A percentile compares a stretch with the other conserved stretches of the same genome.
Conservation (phyloP, 1,140 invertebrate species). For the Tachypleus tridentatus region DNA sequence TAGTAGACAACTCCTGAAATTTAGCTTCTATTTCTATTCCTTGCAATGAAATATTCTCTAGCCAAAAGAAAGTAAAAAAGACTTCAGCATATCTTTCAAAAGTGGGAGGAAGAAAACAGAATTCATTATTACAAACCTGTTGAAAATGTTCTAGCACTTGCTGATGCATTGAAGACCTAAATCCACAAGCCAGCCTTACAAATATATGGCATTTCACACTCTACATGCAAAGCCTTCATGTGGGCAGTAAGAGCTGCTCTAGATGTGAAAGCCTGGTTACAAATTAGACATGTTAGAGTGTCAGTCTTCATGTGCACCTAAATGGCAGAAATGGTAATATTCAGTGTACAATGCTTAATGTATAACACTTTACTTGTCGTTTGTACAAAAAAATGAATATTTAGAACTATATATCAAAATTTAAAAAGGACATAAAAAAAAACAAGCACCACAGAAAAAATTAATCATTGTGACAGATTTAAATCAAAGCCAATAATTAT, state of each 20-base stretch:
- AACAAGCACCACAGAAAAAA: no score
- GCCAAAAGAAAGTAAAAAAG: no score
- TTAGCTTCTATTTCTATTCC: no score
- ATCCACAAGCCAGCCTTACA: conserved; percentile 14
- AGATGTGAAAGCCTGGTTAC: conserved; percentile 4
- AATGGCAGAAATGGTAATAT: background rate
- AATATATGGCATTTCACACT: conserved; percentile 15
- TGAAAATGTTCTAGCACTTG: conserved; percentile 16
- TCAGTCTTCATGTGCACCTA: conserved; percentile 14
- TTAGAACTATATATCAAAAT: no score
- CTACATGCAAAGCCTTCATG: conserved; percentile 7
- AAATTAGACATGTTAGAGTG: conserved; percentile 12
- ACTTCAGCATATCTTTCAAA: background rate
- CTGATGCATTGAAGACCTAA: conserved; percentile 12
- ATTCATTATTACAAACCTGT: background rate
- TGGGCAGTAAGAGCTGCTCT: conserved; percentile 3
- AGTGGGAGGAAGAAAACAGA: background rate
- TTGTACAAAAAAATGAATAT: no score
- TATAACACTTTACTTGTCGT: no score
- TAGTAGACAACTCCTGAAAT: no score
- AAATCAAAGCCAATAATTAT: no score
- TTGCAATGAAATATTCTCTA: no score
- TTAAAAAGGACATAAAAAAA: no score
- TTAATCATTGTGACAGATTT: no score
- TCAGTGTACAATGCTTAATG: no score